These are phyloP conservation scores for Bombus fervidus DNA, from an alignment of 1,140 invertebrate species.

Conservation along the genomic window DNA sequence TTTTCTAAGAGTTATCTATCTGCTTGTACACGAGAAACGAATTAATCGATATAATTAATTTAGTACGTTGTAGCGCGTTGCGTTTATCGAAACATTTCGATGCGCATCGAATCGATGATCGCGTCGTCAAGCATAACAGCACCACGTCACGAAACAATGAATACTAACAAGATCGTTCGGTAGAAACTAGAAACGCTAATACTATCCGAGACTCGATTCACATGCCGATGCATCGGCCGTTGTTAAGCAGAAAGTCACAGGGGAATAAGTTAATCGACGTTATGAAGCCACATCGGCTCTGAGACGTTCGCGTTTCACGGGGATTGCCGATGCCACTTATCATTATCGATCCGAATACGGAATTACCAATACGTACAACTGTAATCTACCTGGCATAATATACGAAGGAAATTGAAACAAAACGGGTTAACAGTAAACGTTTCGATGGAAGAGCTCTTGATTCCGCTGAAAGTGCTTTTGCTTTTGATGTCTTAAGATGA, in stretches of 20 bases:
- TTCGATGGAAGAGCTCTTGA: background rate
- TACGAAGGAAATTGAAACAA: slow-evolving; percentile 13
- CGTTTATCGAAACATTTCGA: too few species aligned
- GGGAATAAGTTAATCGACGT: slow-evolving; percentile 7
- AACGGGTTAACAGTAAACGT: slow-evolving; percentile 8
- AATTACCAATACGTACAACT: background rate
- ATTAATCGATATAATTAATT: too few species aligned
- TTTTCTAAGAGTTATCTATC: too few species aligned
- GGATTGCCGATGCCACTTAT: slow-evolving; percentile 1
- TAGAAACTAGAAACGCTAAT: too few species aligned
- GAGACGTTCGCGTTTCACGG: background rate
- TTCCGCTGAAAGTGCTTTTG: background rate
- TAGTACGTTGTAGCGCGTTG: too few species aligned
- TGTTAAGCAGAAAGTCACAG: background rate
- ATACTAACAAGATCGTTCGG: too few species aligned
- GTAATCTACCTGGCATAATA: slow-evolving; percentile 15
- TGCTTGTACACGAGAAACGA: too few species aligned
- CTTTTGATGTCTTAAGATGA: background rate
- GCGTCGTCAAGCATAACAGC: too few species aligned
- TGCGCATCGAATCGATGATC: too few species aligned
- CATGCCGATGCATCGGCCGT: background rate
- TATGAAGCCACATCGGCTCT: background rate
- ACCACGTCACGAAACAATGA: too few species aligned
- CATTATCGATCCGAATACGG: slow-evolving; percentile 29
- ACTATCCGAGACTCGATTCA: too few species aligned